Percentiles rank a stretch among this genome's conserved stretches.
phyloP scores from a whole-genome alignment of 2,888 invertebrate genomes.

The Himalopsyche japonica region DNA sequence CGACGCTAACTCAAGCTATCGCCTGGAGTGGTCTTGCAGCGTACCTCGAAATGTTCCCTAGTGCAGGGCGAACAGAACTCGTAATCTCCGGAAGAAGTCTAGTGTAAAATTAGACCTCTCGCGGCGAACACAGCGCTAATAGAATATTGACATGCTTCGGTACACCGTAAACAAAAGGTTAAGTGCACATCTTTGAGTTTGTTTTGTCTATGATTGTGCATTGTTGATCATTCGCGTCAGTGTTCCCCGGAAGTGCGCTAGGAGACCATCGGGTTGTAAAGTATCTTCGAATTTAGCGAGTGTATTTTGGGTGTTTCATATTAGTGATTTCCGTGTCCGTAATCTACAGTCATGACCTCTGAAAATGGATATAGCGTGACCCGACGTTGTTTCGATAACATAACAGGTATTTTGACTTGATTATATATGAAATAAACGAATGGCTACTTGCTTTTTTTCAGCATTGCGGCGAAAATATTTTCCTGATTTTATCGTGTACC shows the following conservation, averaged over 20 bases:
- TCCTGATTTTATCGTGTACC: neutral
- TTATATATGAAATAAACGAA: neutral
- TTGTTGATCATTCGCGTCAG: neutral
- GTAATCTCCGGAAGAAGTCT: constrained; percentile 16
- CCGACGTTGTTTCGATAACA: constrained; percentile 31
- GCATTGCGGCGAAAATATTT: neutral
- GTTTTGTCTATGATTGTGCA: neutral
- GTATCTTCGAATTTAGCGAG: neutral
- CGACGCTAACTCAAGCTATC: neutral
- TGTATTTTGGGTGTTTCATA: neutral
- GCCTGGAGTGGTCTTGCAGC: neutral
- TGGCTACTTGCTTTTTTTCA: neutral
- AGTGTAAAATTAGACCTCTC: constrained; percentile 27
- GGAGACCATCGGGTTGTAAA: neutral
- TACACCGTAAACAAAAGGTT: constrained; percentile 18
- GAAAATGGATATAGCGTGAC: constrained; percentile 36
- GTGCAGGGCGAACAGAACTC: neutral
- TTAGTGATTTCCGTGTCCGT: neutral
- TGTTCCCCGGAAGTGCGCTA: neutral
- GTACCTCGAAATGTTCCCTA: neutral
- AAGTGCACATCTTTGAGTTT: neutral
- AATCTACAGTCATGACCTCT: constrained; percentile 7
- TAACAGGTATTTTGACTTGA: constrained; percentile 30
- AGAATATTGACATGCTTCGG: constrained; percentile 2
- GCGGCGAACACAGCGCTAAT: constrained; percentile 7